Conservation (phyloP, 2,888 invertebrate species). For the Cephus spinipes region DNA sequence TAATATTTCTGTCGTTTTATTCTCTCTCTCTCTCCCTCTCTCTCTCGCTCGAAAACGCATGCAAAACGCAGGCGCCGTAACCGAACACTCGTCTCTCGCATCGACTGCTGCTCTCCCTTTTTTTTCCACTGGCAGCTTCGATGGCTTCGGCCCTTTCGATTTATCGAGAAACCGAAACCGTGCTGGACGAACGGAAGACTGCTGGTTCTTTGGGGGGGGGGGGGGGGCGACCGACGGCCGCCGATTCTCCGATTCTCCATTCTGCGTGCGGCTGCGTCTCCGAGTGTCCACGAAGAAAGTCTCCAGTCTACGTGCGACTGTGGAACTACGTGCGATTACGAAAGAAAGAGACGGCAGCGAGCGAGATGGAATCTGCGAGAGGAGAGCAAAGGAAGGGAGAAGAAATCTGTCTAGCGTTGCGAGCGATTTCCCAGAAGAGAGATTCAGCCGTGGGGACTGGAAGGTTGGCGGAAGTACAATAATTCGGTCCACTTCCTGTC, state of each 20-base stretch:
- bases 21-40: slow-evolving; percentile 9
- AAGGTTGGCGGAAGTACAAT: slow-evolving; percentile 39
- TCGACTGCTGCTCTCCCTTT: slow-evolving; percentile 25
- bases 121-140: slow-evolving; percentile 46
- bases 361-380: background rate
- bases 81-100: slow-evolving; percentile 37
- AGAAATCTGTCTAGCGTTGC: slow-evolving; percentile 17
- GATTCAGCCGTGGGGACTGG: slow-evolving; percentile 16
- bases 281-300: background rate
- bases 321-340: background rate
- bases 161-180: slow-evolving; percentile 65
- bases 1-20: background rate
- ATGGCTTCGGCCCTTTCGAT: slow-evolving; percentile 59
- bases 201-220: background rate
- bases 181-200: slow-evolving; percentile 17
- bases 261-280: background rate
- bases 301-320: background rate
- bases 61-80: slow-evolving; percentile 29
- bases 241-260: background rate
- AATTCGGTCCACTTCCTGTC: slow-evolving; percentile 44
- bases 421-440: slow-evolving; percentile 22
- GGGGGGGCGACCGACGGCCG: too few species aligned
- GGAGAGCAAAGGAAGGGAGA: background rate
- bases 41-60: background rate
- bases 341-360: background rate